Conservation (phyloP, 2,888 invertebrate species). For the Ellobium chinense region DNA sequence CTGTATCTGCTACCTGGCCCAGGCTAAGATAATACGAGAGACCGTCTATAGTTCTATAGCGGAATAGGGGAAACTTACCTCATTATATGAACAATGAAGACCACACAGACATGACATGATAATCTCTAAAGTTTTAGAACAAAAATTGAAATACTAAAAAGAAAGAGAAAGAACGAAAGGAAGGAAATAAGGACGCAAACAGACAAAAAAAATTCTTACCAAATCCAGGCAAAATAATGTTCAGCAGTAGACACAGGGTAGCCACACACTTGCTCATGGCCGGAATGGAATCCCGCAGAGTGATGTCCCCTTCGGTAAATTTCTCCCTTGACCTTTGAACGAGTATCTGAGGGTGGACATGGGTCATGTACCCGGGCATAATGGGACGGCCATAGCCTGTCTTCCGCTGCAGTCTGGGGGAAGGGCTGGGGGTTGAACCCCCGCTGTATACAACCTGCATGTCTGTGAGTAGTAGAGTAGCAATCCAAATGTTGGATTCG, state of each 20-base stretch:
- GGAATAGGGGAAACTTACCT: too few species aligned
- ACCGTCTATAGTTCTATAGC: too few species aligned
- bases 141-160: not conserved
- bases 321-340: constrained; percentile 50
- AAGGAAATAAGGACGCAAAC: not conserved
- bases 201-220: constrained; percentile 54
- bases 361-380: constrained; percentile 62
- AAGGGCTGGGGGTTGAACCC: constrained; percentile 67
- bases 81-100: too few species aligned
- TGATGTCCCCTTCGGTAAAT: constrained; percentile 58
- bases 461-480: too few species aligned
- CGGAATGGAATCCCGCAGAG: constrained; percentile 70
- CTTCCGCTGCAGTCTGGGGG: constrained; percentile 66
- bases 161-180: not conserved
- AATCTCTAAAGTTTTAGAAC: too few species aligned
- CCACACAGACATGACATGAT: too few species aligned
- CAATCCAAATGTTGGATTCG: too few species aligned
- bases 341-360: constrained; percentile 43
- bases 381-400: constrained; percentile 67
- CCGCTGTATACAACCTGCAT: constrained; percentile 73
- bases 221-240: constrained; percentile 71
- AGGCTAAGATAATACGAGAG: too few species aligned
- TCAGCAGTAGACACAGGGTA: constrained; percentile 68
- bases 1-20: too few species aligned
- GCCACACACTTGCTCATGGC: constrained; percentile 72